phyloP scores from a whole-genome alignment of 2,888 invertebrate genomes.

The Thecocarcelia acutangulata region DNA sequence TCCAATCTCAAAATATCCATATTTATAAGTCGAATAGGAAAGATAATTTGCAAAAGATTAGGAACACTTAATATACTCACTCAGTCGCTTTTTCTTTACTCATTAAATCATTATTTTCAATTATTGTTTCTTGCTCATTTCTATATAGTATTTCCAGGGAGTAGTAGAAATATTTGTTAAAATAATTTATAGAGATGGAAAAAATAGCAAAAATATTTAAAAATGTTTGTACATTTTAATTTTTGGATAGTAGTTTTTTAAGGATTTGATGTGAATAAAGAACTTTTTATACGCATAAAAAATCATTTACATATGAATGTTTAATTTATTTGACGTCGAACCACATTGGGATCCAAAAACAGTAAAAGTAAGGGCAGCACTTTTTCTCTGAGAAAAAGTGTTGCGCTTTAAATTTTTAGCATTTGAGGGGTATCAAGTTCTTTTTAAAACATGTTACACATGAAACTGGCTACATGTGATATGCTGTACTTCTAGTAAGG shows the following conservation, averaged over 20 bases:
- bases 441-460: no score
- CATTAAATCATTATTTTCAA: conserved; percentile 11
- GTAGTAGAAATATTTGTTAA: conserved; percentile 29
- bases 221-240: conserved; percentile 46
- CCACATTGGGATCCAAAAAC: no score
- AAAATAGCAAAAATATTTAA: conserved; percentile 23
- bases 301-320: not conserved
- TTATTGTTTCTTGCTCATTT: conserved; percentile 7
- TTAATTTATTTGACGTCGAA: no score
- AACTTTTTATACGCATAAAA: conserved; percentile 31
- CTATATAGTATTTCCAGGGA: conserved; percentile 24
- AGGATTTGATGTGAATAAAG: conserved; percentile 54
- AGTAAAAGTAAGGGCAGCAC: no score
- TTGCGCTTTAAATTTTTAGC: no score
- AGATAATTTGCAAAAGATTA: conserved; percentile 17
- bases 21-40: not conserved
- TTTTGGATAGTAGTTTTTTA: conserved; percentile 41
- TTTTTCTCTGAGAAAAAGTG: no score
- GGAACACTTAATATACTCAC: conserved; percentile 13
- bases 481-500: no score
- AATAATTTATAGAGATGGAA: conserved; percentile 8
- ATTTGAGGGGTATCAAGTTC: no score
- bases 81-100: conserved; percentile 7
- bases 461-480: no score
- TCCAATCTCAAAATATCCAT: not conserved